Conservation (phyloP, 2,113 vertebrate genomes). For the Bubalus kerabau region DNA sequence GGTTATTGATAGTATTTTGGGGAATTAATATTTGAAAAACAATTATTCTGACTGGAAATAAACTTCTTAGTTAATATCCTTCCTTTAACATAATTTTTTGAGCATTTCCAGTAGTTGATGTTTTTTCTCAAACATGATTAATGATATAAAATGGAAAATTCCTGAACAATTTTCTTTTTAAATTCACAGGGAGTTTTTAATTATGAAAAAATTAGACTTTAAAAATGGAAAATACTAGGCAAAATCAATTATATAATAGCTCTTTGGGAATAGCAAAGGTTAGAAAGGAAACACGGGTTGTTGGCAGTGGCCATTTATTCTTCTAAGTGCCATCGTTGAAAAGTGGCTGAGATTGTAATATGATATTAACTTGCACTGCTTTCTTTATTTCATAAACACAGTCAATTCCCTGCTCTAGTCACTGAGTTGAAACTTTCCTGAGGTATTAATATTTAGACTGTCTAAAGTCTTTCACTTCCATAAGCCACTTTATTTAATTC, state of each 20-base stretch:
- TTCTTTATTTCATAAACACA: background rate
- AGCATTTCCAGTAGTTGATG: background rate
- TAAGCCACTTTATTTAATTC: slow-evolving; percentile 67
- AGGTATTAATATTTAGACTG: slow-evolving; percentile 25
- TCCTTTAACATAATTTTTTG: background rate
- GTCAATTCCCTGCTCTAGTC: background rate
- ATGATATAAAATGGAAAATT: background rate
- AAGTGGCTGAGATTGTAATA: background rate
- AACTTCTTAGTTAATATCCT: background rate
- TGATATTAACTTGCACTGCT: background rate
- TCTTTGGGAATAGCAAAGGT: background rate
- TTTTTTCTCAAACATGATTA: background rate
- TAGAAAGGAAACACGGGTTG: background rate
- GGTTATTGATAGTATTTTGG: background rate
- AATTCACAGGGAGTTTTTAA: background rate
- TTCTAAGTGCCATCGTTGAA: background rate
- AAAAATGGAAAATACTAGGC: background rate
- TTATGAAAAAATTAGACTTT: background rate
- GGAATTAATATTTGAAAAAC: background rate
- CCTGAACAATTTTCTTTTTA: background rate
- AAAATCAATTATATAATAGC: background rate
- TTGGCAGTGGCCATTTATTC: background rate
- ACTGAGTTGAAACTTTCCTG: slow-evolving; percentile 10
- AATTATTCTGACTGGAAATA: background rate
- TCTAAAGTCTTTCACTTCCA: slow-evolving; percentile 38